Percentiles rank a stretch among this genome's conserved stretches.
Evolutionary conservation across 2,113 vertebrate species (phyloP).

Genomic region (Amphiprion ocellaris): DNA sequence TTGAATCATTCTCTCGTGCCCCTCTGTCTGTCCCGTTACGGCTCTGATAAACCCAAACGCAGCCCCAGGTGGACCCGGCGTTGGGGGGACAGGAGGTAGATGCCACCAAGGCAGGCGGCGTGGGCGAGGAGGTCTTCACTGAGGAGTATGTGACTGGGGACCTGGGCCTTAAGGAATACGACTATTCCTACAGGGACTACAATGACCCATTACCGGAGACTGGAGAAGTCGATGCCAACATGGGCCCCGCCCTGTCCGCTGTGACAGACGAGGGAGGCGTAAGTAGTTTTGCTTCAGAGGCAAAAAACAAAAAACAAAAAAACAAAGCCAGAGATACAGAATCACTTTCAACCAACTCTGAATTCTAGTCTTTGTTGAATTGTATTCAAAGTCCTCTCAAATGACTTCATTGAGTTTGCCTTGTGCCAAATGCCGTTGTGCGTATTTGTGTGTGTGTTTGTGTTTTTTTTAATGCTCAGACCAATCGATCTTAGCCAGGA

Average conservation of each 20-base stretch:
- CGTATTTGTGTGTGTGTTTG: not conserved
- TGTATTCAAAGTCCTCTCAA: slow-evolving; percentile 39
- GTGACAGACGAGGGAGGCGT: slow-evolving; percentile 91
- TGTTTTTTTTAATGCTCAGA: not conserved
- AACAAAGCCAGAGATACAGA: slow-evolving; percentile 2
- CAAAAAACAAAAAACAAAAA: slow-evolving; percentile 41
- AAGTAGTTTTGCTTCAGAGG: slow-evolving; percentile 83
- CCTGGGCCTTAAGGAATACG: slow-evolving; percentile 86
- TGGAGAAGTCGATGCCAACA: slow-evolving; percentile 77
- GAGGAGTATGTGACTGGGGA: slow-evolving; percentile 87
- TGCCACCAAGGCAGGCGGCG: slow-evolving; percentile 71
- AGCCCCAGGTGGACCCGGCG: slow-evolving; percentile 73
- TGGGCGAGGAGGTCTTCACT: slow-evolving; percentile 76
- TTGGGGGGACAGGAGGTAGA: slow-evolving; percentile 72
- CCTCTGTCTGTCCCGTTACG: slow-evolving; percentile 30
- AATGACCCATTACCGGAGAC: slow-evolving; percentile 77
- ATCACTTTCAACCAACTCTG: slow-evolving; percentile 69
- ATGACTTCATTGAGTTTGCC: slow-evolving; percentile 49
- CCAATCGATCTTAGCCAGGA: no score
- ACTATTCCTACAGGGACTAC: slow-evolving; percentile 91
- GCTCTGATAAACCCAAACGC: slow-evolving; percentile 39
- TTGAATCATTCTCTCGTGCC: slow-evolving; percentile 4
- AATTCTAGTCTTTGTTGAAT: slow-evolving; percentile 20
- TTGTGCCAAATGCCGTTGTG: not conserved
- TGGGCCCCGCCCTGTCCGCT: slow-evolving; percentile 90